Evolutionary conservation across 2,888 invertebrate species (phyloP), one percentile per base, ranked within the genome.

Genomic region (Tromatobia lineatoria): DNA sequence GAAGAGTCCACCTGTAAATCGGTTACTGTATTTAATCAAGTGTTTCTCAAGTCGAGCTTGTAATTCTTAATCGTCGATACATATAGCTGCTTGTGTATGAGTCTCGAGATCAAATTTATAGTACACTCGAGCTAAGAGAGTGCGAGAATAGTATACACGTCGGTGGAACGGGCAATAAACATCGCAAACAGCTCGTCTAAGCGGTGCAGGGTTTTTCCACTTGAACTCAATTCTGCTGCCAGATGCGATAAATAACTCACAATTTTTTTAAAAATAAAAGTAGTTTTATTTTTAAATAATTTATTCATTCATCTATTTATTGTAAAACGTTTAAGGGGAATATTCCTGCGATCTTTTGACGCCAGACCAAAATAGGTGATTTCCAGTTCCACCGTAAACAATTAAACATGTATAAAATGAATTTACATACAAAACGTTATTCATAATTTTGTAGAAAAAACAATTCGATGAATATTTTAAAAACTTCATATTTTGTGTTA

Each of bases 1-100:
- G 96, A 95, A 70, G 96, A 95, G 93, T 96, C 96, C 83, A 96
- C 95, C 92, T 94, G 88, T 18, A 67, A 82, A 67, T 64, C 66
- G 20, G n/a, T 66, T 15, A 42, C n/a, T 11, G 8, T 34, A 25
- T 42, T 20, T 38, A 38, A 10, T 45, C 42, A 42, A 18, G 29
- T 7, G 59, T 61, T n/a, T 34, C 59, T 29, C 34, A 8, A 34
- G 1, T 61, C n/a, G 13, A 54, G 25, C 11, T 61, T 61, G 34
- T 29, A 61, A 18, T 34, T 34, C 59, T 61, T 29, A 1, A 34
- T 34, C 59, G n/a, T 29, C 1, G 8, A 13, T 54, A 54, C 3
- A 0, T 25, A 23, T 29, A 59, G n/a, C 8, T 4, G 1, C 42
- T 7, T 38, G 42, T 34, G 64, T 38, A 11, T 7, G 61, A 61